Evolutionary conservation across 2,797 vertebrate genomes (phyloP), one percentile per base, ranked within the genome.

Genomic region (Rhincodon typus): DNA sequence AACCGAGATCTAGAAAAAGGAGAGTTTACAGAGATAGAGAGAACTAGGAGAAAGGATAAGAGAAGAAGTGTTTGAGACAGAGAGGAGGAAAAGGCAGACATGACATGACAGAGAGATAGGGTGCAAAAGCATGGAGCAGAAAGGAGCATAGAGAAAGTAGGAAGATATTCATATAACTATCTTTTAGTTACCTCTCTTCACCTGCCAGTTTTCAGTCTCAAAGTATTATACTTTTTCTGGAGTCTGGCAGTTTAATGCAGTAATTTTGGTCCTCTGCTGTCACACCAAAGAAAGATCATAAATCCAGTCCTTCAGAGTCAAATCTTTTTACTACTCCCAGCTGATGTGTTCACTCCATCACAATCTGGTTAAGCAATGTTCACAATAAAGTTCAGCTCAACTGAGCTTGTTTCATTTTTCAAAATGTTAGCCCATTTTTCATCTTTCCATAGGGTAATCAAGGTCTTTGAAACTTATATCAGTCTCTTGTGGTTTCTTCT

Each of bases 311-410:
- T 66, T 21, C 53, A 91, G 77, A 82, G 57, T 66, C 53, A 66
- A n/a, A 66, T 91, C 30, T 34, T 34, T 66, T n/a, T 91, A n/a
- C 53, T 25, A 19, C 34, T 66, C 13, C 57, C 53, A 62, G 30
- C 30, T 91, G 53, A 91, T 91, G 53, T 66, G 57, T 15, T 91
- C 88, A 91, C 30, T 91, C 88, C 53, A 66, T 91, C 88, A 91
- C 88, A 91, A 53, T 91, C 57, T 62, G 30, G 15, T 66, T 91
- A n/a, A 91, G 57, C 88, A 91, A 91, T 62, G 30, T 34, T 62
- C 88, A 66, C 53, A 91, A 66, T 91, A 66, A 21, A 53, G 19
- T 66, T 91, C 88, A n/a, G 30, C 17, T n/a, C 79, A 23, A 21
- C 38, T 84, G 19, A 19, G 79, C 88, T 91, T 34, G 27, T 30